These are phyloP conservation scores for Grantiella picta DNA, from an alignment of 2,113 vertebrate species.

Conservation along the genomic window DNA sequence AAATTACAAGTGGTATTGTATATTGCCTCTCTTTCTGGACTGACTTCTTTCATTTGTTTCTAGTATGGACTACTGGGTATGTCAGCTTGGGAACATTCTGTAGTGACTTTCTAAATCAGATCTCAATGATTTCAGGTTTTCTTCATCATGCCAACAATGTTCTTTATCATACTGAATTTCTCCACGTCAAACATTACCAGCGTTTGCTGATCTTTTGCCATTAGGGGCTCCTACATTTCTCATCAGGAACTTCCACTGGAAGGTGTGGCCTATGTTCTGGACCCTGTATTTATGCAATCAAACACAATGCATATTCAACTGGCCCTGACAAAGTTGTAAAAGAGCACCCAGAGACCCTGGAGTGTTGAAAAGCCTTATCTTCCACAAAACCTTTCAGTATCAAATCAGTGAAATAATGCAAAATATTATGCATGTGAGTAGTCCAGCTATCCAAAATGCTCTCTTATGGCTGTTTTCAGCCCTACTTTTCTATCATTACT, in stretches of 20 bases:
- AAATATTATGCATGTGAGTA: not conserved
- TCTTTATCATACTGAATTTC: not conserved
- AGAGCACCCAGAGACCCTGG: not conserved
- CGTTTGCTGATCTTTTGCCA: not conserved
- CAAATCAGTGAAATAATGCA: not conserved
- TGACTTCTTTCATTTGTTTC: not conserved
- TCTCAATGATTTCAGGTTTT: not conserved
- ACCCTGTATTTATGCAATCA: not conserved
- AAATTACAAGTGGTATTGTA: not conserved
- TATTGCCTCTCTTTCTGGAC: not conserved
- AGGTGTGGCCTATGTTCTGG: not conserved
- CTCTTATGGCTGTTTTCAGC: not conserved
- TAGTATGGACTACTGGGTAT: not conserved
- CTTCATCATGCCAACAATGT: not conserved
- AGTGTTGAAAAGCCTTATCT: not conserved
- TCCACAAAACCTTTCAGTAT: not conserved
- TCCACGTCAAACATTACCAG: not conserved
- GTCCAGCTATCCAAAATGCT: not conserved
- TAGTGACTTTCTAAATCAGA: not conserved
- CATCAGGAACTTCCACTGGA: not conserved
- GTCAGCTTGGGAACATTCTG: not conserved
- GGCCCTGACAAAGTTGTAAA: not conserved
- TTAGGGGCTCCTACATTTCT: not conserved
- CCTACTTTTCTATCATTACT: not conserved
- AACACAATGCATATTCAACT: not conserved